Base-by-base conservation (phyloP, 2,797 vertebrate species). In the Sebastes oblongus region DNA sequence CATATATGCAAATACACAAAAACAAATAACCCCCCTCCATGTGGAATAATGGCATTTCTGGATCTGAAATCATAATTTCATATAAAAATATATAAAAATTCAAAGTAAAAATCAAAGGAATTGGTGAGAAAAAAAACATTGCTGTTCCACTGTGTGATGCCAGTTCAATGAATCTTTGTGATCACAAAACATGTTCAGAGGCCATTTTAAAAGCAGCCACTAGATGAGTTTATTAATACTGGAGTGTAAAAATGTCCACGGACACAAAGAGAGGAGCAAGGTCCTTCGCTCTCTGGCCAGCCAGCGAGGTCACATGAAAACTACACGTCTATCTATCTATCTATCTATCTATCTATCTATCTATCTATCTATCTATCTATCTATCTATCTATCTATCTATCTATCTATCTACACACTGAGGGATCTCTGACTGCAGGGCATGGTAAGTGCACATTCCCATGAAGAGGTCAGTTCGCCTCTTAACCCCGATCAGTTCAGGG, bases 201-300 rank as follows among this genome's bases (percentile, higher is more conserved):
- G 91, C 89, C 85, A 88, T 91, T 89, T 92, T 75, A 82, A 80
- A 94, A 91, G 85, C 89, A 93, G 92, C 92, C 85, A 59, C 73
- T 72, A 66, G 52, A 82, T 91, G 66, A 87, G 82, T 91, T 91
- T 88, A 94, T 91, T 88, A 94, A 93, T 86, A 93, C 91, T 94
- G 89, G 24, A 82, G 85, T 83, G 92, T 92, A 90, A 92, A 90
- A 91, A 92, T 70, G 89, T 95, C 89, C 85, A 94, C 71, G 78
- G 80, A 92, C 93, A 92, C 91, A 93, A 93, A 91, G 91, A 93
- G 90, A 93, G 88, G 88, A 83, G 90, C 84, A 69, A 88, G 77
- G 87, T 90, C 89, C 87, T 92, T 88, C 80, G 81, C 92, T 96
- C 93, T 93, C 96, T 96, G 96, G 96, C 96, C 96, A 95, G 96